Evolutionary conservation across 2,113 vertebrate species (phyloP), one percentile per base, ranked within the genome.

Genomic region (Pseudonaja textilis): DNA sequence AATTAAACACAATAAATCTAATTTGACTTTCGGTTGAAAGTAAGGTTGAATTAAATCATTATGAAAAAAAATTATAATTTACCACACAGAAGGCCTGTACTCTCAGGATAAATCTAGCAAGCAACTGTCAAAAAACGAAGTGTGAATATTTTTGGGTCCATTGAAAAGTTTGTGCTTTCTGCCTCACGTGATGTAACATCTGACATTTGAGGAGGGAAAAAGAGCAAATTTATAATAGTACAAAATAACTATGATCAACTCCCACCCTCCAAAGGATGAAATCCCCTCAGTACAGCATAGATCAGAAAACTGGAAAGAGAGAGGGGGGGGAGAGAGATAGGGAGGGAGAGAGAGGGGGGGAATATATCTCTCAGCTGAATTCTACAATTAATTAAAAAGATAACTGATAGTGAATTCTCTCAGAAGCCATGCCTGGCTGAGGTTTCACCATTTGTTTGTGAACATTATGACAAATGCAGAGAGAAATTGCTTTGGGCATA

Each of bases 361-460:
- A 14, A 54, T 47, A 52, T 57, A 22, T 23, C 5, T 59, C 6
- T 90, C 12, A 50, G 59, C 45, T 91, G 23, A 81, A 56, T 52
- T 81, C 64, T 26, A 34, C 92, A 69, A 93, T 96, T 95, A 96
- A 95, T 95, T 94, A 93, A 56, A 95, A 69, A 45, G 29, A 11
- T 94, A 94, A 87, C 64, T 92, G 56, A 47, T 94, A 95, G 91
- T 74, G 52, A 91, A 94, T 95, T 88, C 18, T 26, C 93, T n/a
- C 34, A 54, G 42, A 74, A 89, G 91, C 64, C 92, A 90, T 88
- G 45, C 88, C 93, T 54, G 64, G 42, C 0, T 88, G 45, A 92
- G 93, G 54, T 88, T 12, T 12, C 94, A 91, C 91, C 59, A 29
- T 91, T 94, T 92, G 92, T 74, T 89, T 95, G 69, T 91, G 29